Base-by-base conservation (phyloP, 2,888 invertebrate species). In the Galeruca laticollis region DNA sequence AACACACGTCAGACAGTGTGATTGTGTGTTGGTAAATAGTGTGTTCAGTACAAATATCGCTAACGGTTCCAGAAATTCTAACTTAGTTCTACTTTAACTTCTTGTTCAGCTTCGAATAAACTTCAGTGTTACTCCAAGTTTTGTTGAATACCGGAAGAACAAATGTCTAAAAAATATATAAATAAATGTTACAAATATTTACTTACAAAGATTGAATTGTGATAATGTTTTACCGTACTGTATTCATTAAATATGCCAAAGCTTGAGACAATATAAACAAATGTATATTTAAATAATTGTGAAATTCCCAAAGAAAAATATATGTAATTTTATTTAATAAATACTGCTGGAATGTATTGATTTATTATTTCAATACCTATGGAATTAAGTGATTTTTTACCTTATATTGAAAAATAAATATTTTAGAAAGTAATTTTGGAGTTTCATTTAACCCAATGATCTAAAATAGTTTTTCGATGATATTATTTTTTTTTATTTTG, bases 191-290 rank as follows among this genome's bases (percentile, higher is more conserved):
- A 64, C 65, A 69, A 70, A 70, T 61, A 67, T 62, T 9, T 37
- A 69, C 62, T 70, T 70, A 66, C 67, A 70, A 57, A 59, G 66
- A 65, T 59, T 63, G 35, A 26, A 70, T 54, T 70, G 70, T 70
- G 70, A 70, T 70, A 70, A 67, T 60, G 67, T 67, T 67, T 52
- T 67, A 59, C 31, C 21, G 40, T 64, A 67, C 52, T 70, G 70
- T 70, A 62, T 67, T 63, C 51, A 64, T 56, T 9, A 51, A 67
- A 49, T 40, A 47, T 51, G 56, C 68, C 54, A 69, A 60, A 69
- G 68, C 68, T 69, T 69, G 18, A 63, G 59, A 21, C 26, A n/a
- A 21, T 18, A 37, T 43, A 47, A 40, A 60, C 33, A 31, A 56
- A 47, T 56, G 15, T 59, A 69, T 63, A 54, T 69, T 63, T 64